Evolutionary conservation across 2,888 invertebrate species (phyloP).

Genomic region (Diarsia dahlii): DNA sequence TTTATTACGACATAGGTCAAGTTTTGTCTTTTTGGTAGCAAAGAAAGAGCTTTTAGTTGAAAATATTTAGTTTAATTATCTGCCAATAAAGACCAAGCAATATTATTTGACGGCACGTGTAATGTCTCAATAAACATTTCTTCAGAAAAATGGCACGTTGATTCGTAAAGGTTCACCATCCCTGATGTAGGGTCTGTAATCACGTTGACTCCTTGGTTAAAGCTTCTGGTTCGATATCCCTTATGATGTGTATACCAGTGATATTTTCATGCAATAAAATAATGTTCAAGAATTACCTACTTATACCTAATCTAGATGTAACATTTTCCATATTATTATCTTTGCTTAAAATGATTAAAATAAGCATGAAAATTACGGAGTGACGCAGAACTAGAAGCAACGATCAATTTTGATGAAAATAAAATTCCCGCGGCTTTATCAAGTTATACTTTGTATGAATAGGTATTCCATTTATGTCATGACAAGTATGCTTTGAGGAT

Average conservation of each 20-base stretch:
- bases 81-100: too few species aligned
- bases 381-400: conserved; percentile 20
- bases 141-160: too few species aligned
- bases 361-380: neutral
- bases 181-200: too few species aligned
- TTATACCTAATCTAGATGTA: conserved; percentile 14
- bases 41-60: too few species aligned
- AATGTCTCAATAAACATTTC: too few species aligned
- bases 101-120: too few species aligned
- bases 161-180: too few species aligned
- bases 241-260: neutral
- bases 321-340: conserved; percentile 3
- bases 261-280: neutral
- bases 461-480: conserved; percentile 9
- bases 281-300: neutral
- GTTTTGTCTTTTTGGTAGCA: too few species aligned
- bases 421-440: conserved; percentile 17
- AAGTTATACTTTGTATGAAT: neutral
- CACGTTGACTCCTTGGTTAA: too few species aligned
- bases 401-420: conserved; percentile 12
- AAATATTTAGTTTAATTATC: too few species aligned
- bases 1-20: too few species aligned
- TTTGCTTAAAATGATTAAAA: neutral
- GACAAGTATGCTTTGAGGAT: conserved; percentile 14
- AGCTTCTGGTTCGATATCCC: neutral